Evolutionary conservation across 2,113 vertebrate genomes (phyloP).

Genomic region (Lepus americanus): DNA sequence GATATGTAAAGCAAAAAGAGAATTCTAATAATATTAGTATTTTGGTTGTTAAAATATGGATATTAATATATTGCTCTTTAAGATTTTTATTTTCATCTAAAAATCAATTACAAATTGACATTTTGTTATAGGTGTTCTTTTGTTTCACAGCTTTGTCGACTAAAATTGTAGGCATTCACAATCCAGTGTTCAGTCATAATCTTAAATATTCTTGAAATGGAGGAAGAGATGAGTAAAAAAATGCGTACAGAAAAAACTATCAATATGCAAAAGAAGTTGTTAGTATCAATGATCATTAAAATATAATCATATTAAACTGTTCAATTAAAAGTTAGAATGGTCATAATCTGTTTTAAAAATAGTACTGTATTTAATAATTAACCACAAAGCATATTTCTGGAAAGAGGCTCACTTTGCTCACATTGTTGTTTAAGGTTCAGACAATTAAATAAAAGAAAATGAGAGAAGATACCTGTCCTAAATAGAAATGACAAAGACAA

Average conservation of each 20-base stretch:
- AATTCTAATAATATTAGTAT: neutral
- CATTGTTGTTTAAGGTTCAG: neutral
- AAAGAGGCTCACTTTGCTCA: neutral
- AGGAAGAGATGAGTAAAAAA: neutral
- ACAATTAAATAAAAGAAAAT: neutral
- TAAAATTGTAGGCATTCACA: neutral
- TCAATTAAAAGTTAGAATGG: neutral
- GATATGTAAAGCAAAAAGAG: neutral
- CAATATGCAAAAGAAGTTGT: neutral
- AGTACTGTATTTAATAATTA: neutral
- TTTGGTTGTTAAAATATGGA: neutral
- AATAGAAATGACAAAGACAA: neutral
- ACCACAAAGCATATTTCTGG: neutral
- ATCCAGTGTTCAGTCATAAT: neutral
- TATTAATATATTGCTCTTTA: neutral
- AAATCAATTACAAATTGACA: neutral
- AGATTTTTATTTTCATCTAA: neutral
- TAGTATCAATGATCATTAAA: neutral
- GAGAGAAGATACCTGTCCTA: rapidly evolving
- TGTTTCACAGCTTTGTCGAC: neutral
- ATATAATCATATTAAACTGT: neutral
- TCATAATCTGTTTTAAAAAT: neutral
- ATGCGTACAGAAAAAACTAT: neutral
- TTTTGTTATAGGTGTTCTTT: neutral
- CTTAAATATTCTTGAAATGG: neutral